These are phyloP conservation scores for Graptemys geographica DNA, from an alignment of 2,797 vertebrate species.

Conservation along the genomic window DNA sequence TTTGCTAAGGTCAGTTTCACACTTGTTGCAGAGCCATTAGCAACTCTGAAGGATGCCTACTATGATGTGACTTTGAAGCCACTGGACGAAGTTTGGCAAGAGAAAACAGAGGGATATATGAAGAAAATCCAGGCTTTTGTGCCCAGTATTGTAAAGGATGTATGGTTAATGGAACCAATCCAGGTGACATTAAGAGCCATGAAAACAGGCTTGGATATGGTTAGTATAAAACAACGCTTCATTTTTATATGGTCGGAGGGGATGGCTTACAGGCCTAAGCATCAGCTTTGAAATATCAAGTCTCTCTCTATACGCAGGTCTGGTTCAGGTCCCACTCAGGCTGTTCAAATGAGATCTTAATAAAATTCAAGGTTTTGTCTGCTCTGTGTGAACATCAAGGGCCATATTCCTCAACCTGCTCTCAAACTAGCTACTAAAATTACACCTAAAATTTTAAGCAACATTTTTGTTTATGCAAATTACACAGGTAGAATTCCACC, in stretches of 20 bases:
- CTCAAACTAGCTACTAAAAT: neutral
- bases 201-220: constrained; percentile 82
- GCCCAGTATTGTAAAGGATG: constrained; percentile 79
- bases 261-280: neutral
- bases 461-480: neutral
- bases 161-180: constrained; percentile 80
- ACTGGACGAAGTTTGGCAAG: constrained; percentile 83
- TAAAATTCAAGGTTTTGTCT: neutral
- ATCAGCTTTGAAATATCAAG: neutral
- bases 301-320: neutral
- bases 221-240: constrained; percentile 63
- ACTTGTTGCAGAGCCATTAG: constrained; percentile 83
- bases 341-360: neutral
- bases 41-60: constrained; percentile 87
- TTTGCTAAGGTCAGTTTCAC: neutral
- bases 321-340: neutral
- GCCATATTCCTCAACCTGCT: neutral
- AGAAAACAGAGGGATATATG: constrained; percentile 76
- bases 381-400: neutral
- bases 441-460: neutral
- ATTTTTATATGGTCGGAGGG: constrained; percentile 4
- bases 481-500: neutral
- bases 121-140: constrained; percentile 77
- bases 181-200: constrained; percentile 64
- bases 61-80: constrained; percentile 85